Evolutionary conservation across 1,140 invertebrate species (phyloP), one percentile per base, ranked within the genome.

Genomic region (Orussus abietinus): DNA sequence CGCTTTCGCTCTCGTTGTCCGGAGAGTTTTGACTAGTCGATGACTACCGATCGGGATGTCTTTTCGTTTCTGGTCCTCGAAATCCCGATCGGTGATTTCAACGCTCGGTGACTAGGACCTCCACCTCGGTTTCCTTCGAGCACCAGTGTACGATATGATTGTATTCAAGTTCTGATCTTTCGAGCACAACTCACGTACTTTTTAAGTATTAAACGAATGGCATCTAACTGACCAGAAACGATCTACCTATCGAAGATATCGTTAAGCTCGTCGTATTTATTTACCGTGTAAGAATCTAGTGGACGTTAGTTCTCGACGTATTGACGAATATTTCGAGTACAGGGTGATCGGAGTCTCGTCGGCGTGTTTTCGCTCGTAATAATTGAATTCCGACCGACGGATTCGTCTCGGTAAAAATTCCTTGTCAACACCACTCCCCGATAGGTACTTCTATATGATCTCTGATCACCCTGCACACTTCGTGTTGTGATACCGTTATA

Each of bases 401-500:
- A n/a, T n/a, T n/a, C n/a, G n/a, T n/a, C n/a, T n/a, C n/a, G n/a
- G n/a, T n/a, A n/a, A n/a, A n/a, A n/a, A n/a, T n/a, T n/a, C n/a
- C n/a, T n/a, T n/a, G n/a, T n/a, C n/a, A n/a, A n/a, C n/a, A n/a
- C n/a, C n/a, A n/a, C n/a, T n/a, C n/a, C n/a, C n/a, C n/a, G n/a
- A n/a, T n/a, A n/a, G n/a, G n/a, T n/a, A n/a, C n/a, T n/a, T n/a
- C n/a, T n/a, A n/a, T n/a, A n/a, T n/a, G n/a, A n/a, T n/a, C n/a
- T n/a, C n/a, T n/a, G 13, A n/a, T 20, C 9, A 55, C 57, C 55
- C 51, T 64, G 35, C 64, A 66, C 59, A 69, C 62, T 70, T 59
- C 63, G 54, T 70, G 65, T 70, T 64, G 61, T 62, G 57, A 64
- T 65, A 66, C 52, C 56, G 57, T 62, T 62, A 59, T 69, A 64